These are phyloP conservation scores for Eucera pruinosa DNA, from an alignment of 2,888 invertebrate species.

Conservation along the genomic window DNA sequence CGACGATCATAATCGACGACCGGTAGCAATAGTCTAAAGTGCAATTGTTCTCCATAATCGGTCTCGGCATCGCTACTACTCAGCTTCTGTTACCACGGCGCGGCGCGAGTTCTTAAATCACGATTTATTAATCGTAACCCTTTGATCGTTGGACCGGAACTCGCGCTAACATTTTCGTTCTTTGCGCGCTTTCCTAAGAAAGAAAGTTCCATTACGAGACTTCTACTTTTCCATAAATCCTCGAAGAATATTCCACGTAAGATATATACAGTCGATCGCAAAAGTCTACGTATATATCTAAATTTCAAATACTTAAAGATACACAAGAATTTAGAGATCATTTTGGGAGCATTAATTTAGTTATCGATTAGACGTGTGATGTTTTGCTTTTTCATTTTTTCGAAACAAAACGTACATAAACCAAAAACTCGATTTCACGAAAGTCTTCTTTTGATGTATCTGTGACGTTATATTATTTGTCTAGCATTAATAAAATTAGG, in stretches of 20 bases:
- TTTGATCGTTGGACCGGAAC: not conserved
- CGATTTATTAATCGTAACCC: constrained; percentile 18
- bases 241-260: not conserved
- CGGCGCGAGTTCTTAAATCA: constrained; percentile 20
- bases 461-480: too few species aligned
- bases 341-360: too few species aligned
- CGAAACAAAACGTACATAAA: too few species aligned
- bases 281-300: too few species aligned
- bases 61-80: constrained; percentile 1
- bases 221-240: not conserved
- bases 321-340: too few species aligned
- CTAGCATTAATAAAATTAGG: too few species aligned
- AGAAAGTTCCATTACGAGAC: not conserved
- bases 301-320: too few species aligned
- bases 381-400: too few species aligned
- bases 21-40: constrained; percentile 15
- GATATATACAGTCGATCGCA: too few species aligned
- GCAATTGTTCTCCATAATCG: constrained; percentile 27
- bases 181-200: not conserved
- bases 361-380: too few species aligned
- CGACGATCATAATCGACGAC: constrained; percentile 6
- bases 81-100: not conserved
- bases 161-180: not conserved
- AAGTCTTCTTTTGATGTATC: too few species aligned
- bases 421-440: too few species aligned